Conservation (phyloP, 2,888 invertebrate species). For the Steromphala cineraria region DNA sequence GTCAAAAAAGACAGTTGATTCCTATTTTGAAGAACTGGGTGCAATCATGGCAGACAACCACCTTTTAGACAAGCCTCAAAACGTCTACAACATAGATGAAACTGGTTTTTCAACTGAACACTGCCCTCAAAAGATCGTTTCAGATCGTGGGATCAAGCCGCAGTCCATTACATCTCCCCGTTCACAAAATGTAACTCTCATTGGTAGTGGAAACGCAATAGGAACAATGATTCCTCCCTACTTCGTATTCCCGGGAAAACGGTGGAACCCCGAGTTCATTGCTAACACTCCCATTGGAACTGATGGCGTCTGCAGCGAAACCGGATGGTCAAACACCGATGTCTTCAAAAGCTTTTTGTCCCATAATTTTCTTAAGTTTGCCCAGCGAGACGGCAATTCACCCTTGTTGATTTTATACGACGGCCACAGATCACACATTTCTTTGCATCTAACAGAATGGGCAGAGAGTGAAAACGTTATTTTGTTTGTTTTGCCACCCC, state of each 20-base stretch:
- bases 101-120: background rate
- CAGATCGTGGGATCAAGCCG: no score
- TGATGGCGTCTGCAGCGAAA: slow-evolving; percentile 11
- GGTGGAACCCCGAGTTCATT: slow-evolving; percentile 22
- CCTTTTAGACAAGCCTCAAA: background rate
- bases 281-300: background rate
- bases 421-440: slow-evolving; percentile 24
- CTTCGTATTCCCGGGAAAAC: slow-evolving; percentile 29
- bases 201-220: no score
- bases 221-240: slow-evolving; percentile 22
- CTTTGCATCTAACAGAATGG: slow-evolving; percentile 17
- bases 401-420: background rate
- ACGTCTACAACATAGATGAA: slow-evolving; percentile 12
- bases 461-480: slow-evolving; percentile 25
- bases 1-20: background rate
- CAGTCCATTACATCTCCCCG: no score
- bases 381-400: background rate
- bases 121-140: background rate
- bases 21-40: background rate
- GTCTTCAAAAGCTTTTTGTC: background rate
- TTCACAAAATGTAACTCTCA: no score
- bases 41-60: background rate
- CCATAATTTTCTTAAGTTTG: background rate
- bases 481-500: background rate
- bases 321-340: slow-evolving; percentile 23